These are phyloP conservation scores for Dinoponera quadriceps DNA, from an alignment of 1,140 invertebrate species.

Conservation along the genomic window DNA sequence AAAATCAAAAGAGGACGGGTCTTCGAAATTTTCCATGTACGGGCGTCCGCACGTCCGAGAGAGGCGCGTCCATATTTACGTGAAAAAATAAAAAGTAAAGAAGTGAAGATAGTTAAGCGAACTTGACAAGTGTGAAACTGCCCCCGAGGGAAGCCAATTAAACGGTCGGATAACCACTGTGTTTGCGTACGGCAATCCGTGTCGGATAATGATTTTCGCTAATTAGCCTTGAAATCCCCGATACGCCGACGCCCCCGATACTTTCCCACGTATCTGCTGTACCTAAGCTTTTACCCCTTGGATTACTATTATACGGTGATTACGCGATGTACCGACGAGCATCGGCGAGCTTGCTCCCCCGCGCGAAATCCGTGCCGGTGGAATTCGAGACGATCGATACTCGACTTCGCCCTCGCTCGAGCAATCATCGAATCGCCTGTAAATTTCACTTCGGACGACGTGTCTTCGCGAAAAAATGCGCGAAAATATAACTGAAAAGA, in stretches of 20 bases:
- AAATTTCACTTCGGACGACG: not conserved
- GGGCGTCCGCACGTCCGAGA: not conserved
- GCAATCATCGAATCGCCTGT: not conserved
- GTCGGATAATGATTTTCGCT: constrained; percentile 69
- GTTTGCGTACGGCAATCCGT: constrained; percentile 64
- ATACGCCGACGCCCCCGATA: constrained; percentile 15
- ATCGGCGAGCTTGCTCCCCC: not conserved
- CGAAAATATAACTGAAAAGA: not conserved
- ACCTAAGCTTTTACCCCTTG: constrained; percentile 20
- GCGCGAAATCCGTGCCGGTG: not conserved
- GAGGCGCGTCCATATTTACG: not conserved
- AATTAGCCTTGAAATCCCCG: constrained; percentile 69
- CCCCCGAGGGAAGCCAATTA: constrained; percentile 53
- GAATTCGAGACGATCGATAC: not conserved
- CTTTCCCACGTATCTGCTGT: constrained; percentile 26
- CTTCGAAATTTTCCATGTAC: not conserved
- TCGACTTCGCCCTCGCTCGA: not conserved
- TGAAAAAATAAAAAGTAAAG: not conserved
- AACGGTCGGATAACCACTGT: constrained; percentile 58
- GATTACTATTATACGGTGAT: constrained; percentile 49
- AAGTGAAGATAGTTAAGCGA: constrained; percentile 9
- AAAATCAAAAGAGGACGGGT: not conserved
- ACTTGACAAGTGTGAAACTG: constrained; percentile 30
- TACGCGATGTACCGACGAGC: constrained; percentile 28
- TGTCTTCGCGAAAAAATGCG: not conserved